Percentiles rank a stretch among this genome's conserved stretches.
These are phyloP conservation scores for Sarcophaga peregrina DNA, from an alignment of 1,140 invertebrate genomes.

Conservation along the genomic window DNA sequence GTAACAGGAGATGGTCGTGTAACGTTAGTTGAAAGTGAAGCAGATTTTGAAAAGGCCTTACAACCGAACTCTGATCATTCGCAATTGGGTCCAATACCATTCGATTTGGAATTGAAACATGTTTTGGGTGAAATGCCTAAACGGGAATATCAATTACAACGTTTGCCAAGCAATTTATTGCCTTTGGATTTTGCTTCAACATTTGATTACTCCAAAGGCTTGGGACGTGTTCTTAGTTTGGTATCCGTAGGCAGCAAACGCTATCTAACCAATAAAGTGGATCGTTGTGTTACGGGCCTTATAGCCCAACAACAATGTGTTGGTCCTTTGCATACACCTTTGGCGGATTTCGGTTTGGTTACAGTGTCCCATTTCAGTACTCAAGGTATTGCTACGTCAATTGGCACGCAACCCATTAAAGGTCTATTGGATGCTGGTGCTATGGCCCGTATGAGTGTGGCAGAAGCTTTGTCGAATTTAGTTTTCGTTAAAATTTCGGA, in stretches of 20 bases:
- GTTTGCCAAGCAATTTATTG: conserved; percentile 58
- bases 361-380: conserved; percentile 81
- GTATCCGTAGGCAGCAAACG: conserved; percentile 94
- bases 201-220: conserved; percentile 72
- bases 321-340: conserved; percentile 92
- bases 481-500: conserved; percentile 90
- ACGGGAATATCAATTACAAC: conserved; percentile 68
- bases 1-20: conserved; percentile 90
- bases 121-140: conserved; percentile 81
- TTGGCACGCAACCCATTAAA: conserved; percentile 97
- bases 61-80: conserved; percentile 53
- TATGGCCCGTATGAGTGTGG: conserved; percentile 93
- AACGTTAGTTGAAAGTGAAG: conserved; percentile 76
- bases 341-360: conserved; percentile 94
- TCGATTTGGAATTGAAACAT: conserved; percentile 89
- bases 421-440: conserved; percentile 80
- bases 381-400: conserved; percentile 90
- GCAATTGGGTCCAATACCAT: conserved; percentile 66
- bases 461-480: conserved; percentile 94
- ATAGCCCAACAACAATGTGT: conserved; percentile 98
- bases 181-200: conserved; percentile 46
- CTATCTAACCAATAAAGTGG: conserved; percentile 95
- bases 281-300: conserved; percentile 95
- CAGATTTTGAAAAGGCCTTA: conserved; percentile 65
- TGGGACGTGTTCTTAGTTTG: conserved; percentile 86